phyloP scores from a whole-genome alignment of 2,797 vertebrate species.

The Semaprochilodus insignis region DNA sequence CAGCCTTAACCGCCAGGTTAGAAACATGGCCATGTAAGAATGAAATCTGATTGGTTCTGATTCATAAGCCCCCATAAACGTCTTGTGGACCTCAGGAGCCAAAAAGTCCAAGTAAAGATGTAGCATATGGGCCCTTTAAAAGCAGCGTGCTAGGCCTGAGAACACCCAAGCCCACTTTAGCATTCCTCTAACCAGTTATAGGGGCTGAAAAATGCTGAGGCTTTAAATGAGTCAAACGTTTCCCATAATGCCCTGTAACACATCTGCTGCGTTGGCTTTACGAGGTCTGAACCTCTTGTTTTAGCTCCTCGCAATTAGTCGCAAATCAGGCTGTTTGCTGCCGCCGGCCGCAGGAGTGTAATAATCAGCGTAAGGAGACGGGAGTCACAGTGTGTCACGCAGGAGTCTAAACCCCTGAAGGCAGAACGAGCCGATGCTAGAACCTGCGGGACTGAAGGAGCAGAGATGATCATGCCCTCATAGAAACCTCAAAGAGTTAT shows the following conservation, averaged over 20 bases:
- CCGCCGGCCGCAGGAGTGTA: constrained; percentile 17
- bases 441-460: not conserved
- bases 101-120: too few relatives aligned
- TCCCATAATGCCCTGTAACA: constrained; percentile 16
- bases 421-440: not conserved
- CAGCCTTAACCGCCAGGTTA: too few relatives aligned
- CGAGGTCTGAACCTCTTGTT: constrained; percentile 44
- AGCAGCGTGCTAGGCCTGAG: not conserved
- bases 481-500: not conserved
- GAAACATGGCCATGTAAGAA: too few relatives aligned
- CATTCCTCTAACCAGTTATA: not conserved
- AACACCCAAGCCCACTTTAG: too few relatives aligned
- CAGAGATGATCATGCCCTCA: not conserved
- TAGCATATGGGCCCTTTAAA: not conserved
- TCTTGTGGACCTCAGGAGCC: too few relatives aligned
- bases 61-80: too few relatives aligned
- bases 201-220: constrained; percentile 1
- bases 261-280: constrained; percentile 29
- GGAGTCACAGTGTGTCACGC: too few relatives aligned
- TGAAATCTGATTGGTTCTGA: too few relatives aligned
- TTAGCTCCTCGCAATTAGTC: constrained; percentile 51
- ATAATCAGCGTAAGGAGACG: not conserved
- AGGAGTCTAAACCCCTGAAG: too few relatives aligned
- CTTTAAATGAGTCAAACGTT: constrained; percentile 30
- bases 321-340: constrained; percentile 42